Evolutionary conservation across 2,113 vertebrate species (phyloP).

Genomic region (Leuciscus idus): DNA sequence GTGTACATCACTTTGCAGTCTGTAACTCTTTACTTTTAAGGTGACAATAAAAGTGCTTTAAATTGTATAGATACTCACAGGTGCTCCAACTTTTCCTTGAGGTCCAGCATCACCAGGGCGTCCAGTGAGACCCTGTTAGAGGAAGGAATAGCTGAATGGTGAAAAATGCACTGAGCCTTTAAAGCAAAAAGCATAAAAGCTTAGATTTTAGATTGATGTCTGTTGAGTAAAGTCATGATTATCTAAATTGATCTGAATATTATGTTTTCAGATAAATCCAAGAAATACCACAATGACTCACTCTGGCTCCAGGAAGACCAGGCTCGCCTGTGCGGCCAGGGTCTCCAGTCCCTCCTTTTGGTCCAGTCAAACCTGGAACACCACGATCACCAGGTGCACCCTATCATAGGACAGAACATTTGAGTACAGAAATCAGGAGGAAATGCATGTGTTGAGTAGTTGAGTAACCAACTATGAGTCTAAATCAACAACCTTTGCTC

Average conservation of each 20-base stretch:
- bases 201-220: neutral
- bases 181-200: neutral
- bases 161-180: neutral
- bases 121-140: constrained; percentile 90
- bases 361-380: constrained; percentile 84
- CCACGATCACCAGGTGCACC: constrained; percentile 94
- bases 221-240: neutral
- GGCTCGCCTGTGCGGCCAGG: constrained; percentile 92
- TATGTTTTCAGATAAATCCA: neutral
- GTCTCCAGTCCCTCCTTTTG: constrained; percentile 89
- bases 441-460: neutral
- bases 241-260: neutral
- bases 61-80: constrained; percentile 79
- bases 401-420: constrained; percentile 66
- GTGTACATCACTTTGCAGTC: neutral
- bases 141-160: constrained; percentile 38
- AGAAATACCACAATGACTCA: constrained; percentile 68
- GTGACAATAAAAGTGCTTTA: neutral
- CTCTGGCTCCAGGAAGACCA: constrained; percentile 94
- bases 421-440: neutral
- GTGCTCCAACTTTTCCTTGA: constrained; percentile 94
- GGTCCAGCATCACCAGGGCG: constrained; percentile 94
- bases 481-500: constrained; percentile 85
- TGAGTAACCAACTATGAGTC: neutral
- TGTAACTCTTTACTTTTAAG: neutral